phyloP scores from a whole-genome alignment of 2,797 vertebrate species.

The Syndactyla subalaris region DNA sequence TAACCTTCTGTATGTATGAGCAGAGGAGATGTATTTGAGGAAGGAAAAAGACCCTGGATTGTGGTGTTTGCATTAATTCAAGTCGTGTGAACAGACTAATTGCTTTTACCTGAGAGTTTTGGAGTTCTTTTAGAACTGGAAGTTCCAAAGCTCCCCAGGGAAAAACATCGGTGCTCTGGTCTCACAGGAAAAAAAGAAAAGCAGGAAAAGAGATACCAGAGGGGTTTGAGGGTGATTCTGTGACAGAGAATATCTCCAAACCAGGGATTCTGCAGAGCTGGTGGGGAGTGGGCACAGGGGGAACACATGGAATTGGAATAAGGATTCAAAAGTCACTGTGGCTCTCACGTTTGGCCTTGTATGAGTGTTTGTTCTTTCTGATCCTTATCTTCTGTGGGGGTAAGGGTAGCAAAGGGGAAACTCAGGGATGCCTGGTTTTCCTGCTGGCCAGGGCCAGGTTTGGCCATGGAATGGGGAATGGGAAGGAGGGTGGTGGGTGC shows the following conservation, averaged over 20 bases:
- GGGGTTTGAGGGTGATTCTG: neutral
- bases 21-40: neutral
- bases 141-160: neutral
- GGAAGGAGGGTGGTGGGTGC: neutral
- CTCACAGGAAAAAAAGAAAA: neutral
- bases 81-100: neutral
- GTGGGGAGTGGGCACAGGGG: neutral
- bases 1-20: neutral
- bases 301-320: neutral
- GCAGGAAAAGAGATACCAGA: neutral
- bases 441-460: neutral
- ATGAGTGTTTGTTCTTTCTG: neutral
- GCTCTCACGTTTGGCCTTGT: neutral
- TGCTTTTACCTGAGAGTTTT: neutral
- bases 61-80: neutral
- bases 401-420: neutral
- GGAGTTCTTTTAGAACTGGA: neutral
- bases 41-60: neutral
- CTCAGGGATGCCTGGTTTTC: neutral
- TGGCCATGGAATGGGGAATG: neutral
- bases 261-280: neutral
- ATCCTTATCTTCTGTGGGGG: neutral
- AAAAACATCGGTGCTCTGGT: neutral
- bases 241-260: neutral
- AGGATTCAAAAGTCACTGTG: neutral